Base-by-base conservation (phyloP, 2,888 invertebrate genomes). In the Brachyptera putata region DNA sequence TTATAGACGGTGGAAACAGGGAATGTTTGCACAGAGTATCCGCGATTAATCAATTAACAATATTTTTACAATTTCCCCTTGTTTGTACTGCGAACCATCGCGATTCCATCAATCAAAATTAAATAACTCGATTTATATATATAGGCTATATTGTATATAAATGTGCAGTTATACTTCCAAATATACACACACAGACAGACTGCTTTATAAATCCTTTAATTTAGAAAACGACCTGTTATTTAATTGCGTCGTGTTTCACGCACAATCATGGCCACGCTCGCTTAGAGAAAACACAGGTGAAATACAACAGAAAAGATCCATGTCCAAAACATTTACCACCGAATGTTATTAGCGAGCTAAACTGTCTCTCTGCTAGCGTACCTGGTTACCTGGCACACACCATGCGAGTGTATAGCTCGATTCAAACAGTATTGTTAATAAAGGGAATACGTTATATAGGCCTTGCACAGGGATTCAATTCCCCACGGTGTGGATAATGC, bases 31-130 rank as follows among this genome's bases (percentile, higher is more conserved):
- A 50, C 7, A 30, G 3, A 30, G 26, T 30, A 50, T 24, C 25
- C 25, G 26, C 49, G 49, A 50, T 50, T 50, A 50, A 50, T 50
- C 49, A 50, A 50, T 50, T 50, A 50, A 16, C 49, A 50, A 22
- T n/a, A 50, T 50, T 50, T 50, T 41, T 41, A 18, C 2, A 50
- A 50, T 30, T 22, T 16, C 49, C 49, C 30, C 49, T 50, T 50
- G 49, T 50, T 50, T 25, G 49, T 22, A 50, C 26, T 26, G 16
- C n/a, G 49, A n/a, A n/a, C n/a, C n/a, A n/a, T n/a, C n/a, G n/a
- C n/a, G n/a, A n/a, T 50, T 50, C 30, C 49, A 50, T 50, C 49
- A 50, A 50, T 50, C 49, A 26, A 24, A 24, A 50, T 24, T 22
- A 25, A 24, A 50, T n/a, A n/a, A n/a, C n/a, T n/a, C n/a, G n/a